Conservation (phyloP, 2,888 invertebrate species). For the Leucoma salicis region DNA sequence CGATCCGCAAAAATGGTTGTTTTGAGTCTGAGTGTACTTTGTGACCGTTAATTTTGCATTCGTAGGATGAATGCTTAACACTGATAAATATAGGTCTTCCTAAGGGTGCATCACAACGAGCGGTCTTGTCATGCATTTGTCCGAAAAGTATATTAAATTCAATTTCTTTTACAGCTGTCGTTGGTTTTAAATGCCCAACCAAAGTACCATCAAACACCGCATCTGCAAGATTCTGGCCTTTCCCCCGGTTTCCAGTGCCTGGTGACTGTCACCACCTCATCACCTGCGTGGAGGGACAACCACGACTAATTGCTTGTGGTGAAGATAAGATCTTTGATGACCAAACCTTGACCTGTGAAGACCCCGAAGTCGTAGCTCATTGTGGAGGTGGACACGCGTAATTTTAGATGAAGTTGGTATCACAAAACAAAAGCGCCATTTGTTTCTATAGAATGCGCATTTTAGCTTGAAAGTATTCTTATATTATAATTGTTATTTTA, state of each 20-base stretch:
- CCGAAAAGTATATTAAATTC: background rate
- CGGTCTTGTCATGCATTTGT: too few relatives aligned
- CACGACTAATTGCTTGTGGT: conserved; percentile 93
- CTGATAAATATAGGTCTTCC: too few relatives aligned
- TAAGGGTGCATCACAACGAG: too few relatives aligned
- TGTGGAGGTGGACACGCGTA: conserved; percentile 71
- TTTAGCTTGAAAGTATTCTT: too few relatives aligned
- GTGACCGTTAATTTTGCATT: too few relatives aligned
- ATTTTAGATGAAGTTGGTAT: conserved; percentile 37
- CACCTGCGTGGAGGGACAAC: conserved; percentile 95
- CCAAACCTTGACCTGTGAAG: conserved; percentile 91
- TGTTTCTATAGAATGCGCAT: too few relatives aligned
- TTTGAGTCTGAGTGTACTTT: too few relatives aligned
- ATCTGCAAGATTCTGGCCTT: conserved; percentile 95
- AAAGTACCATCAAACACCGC: conserved; percentile 90
- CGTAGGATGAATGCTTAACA: too few relatives aligned
- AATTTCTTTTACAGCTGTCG: conserved; percentile 84
- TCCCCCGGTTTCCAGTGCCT: conserved; percentile 93
- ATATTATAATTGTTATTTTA: too few relatives aligned
- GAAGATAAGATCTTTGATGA: conserved; percentile 94
- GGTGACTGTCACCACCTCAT: conserved; percentile 93
- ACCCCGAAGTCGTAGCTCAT: conserved; percentile 84
- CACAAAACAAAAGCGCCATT: conserved; percentile 56
- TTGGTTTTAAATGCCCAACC: conserved; percentile 95
- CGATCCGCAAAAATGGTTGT: too few relatives aligned